Percentiles rank a stretch among this genome's conserved stretches.
These are phyloP conservation scores for Acronicta psi DNA, from an alignment of 2,888 invertebrate genomes.

Conservation along the genomic window DNA sequence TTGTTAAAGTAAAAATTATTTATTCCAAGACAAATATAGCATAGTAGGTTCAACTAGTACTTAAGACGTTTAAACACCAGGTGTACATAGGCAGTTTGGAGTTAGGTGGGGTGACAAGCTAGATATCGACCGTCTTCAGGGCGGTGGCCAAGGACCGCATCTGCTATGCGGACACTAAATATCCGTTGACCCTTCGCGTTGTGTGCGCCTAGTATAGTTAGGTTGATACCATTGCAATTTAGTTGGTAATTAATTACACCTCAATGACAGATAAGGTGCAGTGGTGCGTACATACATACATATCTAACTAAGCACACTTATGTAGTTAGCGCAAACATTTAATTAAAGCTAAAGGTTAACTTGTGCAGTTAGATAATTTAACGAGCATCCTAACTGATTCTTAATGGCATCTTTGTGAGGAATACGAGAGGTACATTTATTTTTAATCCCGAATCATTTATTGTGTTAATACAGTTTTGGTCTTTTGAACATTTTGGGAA, in stretches of 20 bases:
- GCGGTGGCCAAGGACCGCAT: constrained; percentile 87
- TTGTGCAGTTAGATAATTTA: constrained; percentile 42
- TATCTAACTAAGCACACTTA: constrained; percentile 35
- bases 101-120: constrained; percentile 83
- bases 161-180: constrained; percentile 87
- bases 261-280: constrained; percentile 86
- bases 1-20: constrained; percentile 29
- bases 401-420: constrained; percentile 41
- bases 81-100: constrained; percentile 83
- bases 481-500: constrained; percentile 16
- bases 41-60: constrained; percentile 45
- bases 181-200: constrained; percentile 85
- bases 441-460: constrained; percentile 1
- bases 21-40: constrained; percentile 41
- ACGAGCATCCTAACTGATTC: constrained; percentile 47
- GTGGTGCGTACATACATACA: constrained; percentile 63
- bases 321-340: constrained; percentile 46
- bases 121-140: constrained; percentile 88
- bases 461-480: constrained; percentile 9
- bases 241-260: constrained; percentile 84
- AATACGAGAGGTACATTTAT: constrained; percentile 23
- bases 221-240: constrained; percentile 72
- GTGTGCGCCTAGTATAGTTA: constrained; percentile 72
- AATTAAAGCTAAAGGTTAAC: constrained; percentile 55
- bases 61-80: constrained; percentile 77